Evolutionary conservation across 2,113 vertebrate species (phyloP).

Genomic region (Eonycteris spelaea): DNA sequence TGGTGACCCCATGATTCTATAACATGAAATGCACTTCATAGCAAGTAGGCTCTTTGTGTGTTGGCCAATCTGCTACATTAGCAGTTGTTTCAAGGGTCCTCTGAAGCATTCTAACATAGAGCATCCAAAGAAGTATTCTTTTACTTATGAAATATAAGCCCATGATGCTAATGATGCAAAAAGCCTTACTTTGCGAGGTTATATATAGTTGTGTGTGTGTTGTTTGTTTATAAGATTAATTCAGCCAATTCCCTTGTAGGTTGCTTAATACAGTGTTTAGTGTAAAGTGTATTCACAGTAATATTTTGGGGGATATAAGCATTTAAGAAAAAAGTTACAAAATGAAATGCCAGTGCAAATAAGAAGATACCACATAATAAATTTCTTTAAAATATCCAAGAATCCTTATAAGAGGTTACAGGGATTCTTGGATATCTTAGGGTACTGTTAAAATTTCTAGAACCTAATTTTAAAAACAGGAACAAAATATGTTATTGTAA

Average conservation of each 20-base stretch:
- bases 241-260: neutral
- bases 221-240: neutral
- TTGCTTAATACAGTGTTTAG: neutral
- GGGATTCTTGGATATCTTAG: neutral
- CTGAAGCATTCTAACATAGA: slow-evolving; percentile 9
- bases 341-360: neutral
- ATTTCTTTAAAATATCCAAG: neutral
- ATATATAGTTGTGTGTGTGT: neutral
- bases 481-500: neutral
- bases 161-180: neutral
- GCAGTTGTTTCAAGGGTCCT: neutral
- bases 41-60: slow-evolving; percentile 32
- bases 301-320: neutral
- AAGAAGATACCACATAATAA: neutral
- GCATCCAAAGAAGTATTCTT: neutral
- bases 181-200: neutral
- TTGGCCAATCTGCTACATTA: slow-evolving; percentile 27
- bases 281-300: neutral
- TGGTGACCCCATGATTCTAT: slow-evolving; percentile 39
- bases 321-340: neutral
- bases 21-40: slow-evolving; percentile 55
- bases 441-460: neutral
- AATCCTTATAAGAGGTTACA: neutral
- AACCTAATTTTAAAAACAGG: neutral
- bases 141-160: neutral